phyloP scores from a whole-genome alignment of 1,140 invertebrate genomes.

The roundworm (Caenorhabditis elegans) region WBcel235 BX284602.5:10983001-10983500 shows the following conservation, averaged over 20 bases:
- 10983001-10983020: too few species aligned
- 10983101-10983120: neutral
- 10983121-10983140: conserved; percentile 36
- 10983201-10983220: conserved; percentile 26
- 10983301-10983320: conserved; percentile 80
- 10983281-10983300: conserved; percentile 88
- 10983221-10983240: neutral
- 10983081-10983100: neutral
- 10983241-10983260: neutral
- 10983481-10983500: too few species aligned
- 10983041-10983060: too few species aligned
- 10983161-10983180: conserved; percentile 26
- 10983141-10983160: conserved; percentile 38
- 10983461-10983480: too few species aligned
- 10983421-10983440: neutral
- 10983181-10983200: conserved; percentile 5
- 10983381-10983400: conserved; percentile 70
- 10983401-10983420: neutral
- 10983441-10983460: neutral
- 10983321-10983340: conserved; percentile 84
- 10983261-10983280: conserved; percentile 82
- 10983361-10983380: conserved; percentile 93
- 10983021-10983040: too few species aligned
- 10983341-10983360: conserved; percentile 93
- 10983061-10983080: too few species aligned